Conservation (phyloP, 1,140 invertebrate species). For the Theocolax elegans region DNA sequence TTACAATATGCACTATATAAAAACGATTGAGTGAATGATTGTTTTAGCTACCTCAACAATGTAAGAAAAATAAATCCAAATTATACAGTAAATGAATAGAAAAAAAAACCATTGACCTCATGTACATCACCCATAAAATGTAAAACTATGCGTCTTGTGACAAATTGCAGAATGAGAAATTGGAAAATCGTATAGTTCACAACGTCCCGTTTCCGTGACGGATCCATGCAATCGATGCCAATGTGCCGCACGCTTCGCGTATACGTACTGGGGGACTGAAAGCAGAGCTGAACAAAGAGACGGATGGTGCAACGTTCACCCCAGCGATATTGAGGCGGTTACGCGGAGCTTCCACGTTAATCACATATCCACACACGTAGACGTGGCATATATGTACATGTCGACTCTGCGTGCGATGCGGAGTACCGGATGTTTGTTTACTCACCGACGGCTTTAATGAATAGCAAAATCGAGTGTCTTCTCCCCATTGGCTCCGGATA, state of each 20-base stretch:
- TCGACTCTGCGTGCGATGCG: constrained; percentile 29
- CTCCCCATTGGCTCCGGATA: constrained; percentile 39
- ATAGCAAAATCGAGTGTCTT: constrained; percentile 61
- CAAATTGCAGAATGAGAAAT: neutral
- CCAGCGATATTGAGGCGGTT: constrained; percentile 52
- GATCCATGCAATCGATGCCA: constrained; percentile 51
- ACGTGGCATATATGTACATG: neutral
- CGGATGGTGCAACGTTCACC: constrained; percentile 14
- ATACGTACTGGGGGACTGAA: constrained; percentile 32
- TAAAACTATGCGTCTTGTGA: constrained; percentile 21
- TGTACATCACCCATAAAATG: constrained; percentile 1
- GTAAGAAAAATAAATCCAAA: too few relatives aligned
- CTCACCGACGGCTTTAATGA: constrained; percentile 58
- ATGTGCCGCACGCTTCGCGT: constrained; percentile 40
- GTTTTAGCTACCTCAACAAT: too few relatives aligned
- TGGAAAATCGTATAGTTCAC: constrained; percentile 16
- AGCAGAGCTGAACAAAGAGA: constrained; percentile 31
- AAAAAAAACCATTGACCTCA: too few relatives aligned
- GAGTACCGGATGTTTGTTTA: constrained; percentile 55
- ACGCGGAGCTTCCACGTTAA: constrained; percentile 57
- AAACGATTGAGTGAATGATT: neutral
- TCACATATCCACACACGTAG: constrained; percentile 57
- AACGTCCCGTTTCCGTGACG: constrained; percentile 22
- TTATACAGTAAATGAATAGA: too few relatives aligned
- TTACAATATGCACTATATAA: too few relatives aligned